Conservation (phyloP, 1,140 invertebrate genomes). For the Drosophila burlai region DNA sequence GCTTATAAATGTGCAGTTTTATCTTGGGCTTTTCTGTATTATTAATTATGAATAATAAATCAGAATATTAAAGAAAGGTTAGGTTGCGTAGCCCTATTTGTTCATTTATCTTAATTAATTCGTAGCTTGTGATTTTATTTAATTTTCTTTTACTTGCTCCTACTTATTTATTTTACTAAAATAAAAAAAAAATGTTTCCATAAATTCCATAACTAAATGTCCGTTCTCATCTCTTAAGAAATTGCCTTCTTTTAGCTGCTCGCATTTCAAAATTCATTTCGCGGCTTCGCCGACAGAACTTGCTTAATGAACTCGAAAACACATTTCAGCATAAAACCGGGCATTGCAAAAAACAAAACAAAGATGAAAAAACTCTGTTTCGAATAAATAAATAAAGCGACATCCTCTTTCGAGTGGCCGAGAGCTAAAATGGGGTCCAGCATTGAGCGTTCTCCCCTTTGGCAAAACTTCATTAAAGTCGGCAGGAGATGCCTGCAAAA, state of each 20-base stretch:
- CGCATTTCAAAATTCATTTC: conserved; percentile 13
- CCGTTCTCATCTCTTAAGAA: not conserved
- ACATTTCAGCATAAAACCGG: conserved; percentile 37
- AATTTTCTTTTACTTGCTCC: no score
- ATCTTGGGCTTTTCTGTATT: no score
- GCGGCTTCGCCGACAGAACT: conserved; percentile 37
- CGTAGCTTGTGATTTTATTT: no score
- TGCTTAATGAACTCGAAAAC: conserved; percentile 67
- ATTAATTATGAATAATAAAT: no score
- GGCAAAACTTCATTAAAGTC: conserved; percentile 62
- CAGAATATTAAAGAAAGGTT: no score
- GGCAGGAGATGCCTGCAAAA: conserved; percentile 43
- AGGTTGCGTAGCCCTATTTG: not conserved
- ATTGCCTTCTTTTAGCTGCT: not conserved
- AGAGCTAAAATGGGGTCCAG: conserved; percentile 25
- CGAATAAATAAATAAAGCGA: conserved; percentile 63
- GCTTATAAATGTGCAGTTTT: no score
- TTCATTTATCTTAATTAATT: not conserved
- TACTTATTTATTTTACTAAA: not conserved
- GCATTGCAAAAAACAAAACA: conserved; percentile 11
- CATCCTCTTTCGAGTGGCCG: conserved; percentile 70
- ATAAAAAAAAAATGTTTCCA: no score
- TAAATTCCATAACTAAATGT: not conserved
- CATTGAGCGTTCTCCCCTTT: conserved; percentile 32
- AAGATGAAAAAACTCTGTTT: conserved; percentile 1